Conservation (phyloP, 2,888 invertebrate genomes). For the Timandra comae region DNA sequence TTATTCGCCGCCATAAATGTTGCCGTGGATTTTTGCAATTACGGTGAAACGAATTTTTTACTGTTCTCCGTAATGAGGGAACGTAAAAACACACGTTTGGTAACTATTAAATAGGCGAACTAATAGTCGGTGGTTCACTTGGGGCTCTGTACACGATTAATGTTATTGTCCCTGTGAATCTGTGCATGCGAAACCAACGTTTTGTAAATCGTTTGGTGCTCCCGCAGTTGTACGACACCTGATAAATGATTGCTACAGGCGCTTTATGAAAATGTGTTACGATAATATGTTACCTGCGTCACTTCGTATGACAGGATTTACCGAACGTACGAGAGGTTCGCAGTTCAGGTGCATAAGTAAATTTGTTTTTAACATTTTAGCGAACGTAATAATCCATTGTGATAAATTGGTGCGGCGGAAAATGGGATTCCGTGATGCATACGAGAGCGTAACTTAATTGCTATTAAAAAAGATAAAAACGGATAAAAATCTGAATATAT, state of each 20-base stretch:
- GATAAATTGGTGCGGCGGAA: slow-evolving; percentile 11
- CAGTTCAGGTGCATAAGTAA: slow-evolving; percentile 9
- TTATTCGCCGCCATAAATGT: slow-evolving; percentile 39
- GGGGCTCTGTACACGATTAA: slow-evolving; percentile 46
- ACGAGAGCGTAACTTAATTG: slow-evolving; percentile 3
- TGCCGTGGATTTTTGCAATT: slow-evolving; percentile 44
- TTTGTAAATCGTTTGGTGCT: slow-evolving; percentile 54
- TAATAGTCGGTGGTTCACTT: slow-evolving; percentile 31
- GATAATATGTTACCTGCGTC: slow-evolving; percentile 42
- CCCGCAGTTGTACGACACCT: slow-evolving; percentile 52
- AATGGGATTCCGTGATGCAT: slow-evolving; percentile 7
- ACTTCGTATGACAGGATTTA: slow-evolving; percentile 24
- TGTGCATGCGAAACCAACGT: slow-evolving; percentile 53
- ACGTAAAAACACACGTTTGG: slow-evolving; percentile 33
- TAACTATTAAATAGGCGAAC: slow-evolving; percentile 29
- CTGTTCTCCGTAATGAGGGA: slow-evolving; percentile 43
- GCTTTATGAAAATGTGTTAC: slow-evolving; percentile 54
- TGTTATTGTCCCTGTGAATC: slow-evolving; percentile 50
- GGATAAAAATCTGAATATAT: too few relatives aligned
- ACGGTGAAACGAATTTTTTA: slow-evolving; percentile 42
- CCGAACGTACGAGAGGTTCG: slow-evolving; percentile 18
- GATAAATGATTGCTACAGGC: slow-evolving; percentile 60
- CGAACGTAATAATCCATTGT: slow-evolving; percentile 10
- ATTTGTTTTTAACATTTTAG: slow-evolving; percentile 8
- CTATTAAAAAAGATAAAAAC: slow-evolving; percentile 12